phyloP scores from a whole-genome alignment of 2,113 vertebrate genomes.

The Micromys minutus region DNA sequence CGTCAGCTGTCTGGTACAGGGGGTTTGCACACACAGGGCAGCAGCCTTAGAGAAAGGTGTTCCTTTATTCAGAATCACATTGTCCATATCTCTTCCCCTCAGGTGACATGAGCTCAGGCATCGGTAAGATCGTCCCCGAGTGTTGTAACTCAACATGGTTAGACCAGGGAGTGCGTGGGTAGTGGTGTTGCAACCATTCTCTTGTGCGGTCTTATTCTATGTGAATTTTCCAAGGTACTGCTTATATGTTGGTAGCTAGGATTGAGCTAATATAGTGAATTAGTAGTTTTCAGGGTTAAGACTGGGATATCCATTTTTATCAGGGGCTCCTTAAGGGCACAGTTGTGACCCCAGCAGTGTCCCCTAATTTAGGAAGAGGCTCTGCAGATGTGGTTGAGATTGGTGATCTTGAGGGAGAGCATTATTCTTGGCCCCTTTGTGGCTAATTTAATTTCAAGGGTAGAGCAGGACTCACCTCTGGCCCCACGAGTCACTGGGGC shows the following conservation, averaged over 20 bases:
- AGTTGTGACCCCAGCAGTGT: fast-evolving
- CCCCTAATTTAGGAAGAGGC: neutral
- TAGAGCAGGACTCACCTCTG: neutral
- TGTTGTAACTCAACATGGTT: neutral
- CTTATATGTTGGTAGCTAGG: neutral
- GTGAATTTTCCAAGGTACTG: neutral
- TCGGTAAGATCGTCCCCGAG: fast-evolving
- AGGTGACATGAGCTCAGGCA: fast-evolving
- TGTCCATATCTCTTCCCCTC: fast-evolving
- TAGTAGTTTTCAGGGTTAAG: neutral
- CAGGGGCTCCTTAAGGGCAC: neutral
- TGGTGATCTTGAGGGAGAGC: neutral
- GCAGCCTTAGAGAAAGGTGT: neutral
- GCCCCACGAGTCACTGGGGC: neutral
- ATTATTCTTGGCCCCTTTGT: neutral
- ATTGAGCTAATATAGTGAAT: neutral
- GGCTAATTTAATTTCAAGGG: neutral
- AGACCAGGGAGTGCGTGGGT: neutral
- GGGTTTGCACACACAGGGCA: fast-evolving
- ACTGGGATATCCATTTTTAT: too few species aligned
- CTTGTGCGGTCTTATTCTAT: too few species aligned
- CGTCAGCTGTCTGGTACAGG: neutral
- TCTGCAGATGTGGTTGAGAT: neutral
- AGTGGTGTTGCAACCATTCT: neutral
- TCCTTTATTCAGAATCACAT: neutral